Base-by-base conservation (phyloP, 2,797 vertebrate species). In the Pipistrellus pygmaeus region DNA sequence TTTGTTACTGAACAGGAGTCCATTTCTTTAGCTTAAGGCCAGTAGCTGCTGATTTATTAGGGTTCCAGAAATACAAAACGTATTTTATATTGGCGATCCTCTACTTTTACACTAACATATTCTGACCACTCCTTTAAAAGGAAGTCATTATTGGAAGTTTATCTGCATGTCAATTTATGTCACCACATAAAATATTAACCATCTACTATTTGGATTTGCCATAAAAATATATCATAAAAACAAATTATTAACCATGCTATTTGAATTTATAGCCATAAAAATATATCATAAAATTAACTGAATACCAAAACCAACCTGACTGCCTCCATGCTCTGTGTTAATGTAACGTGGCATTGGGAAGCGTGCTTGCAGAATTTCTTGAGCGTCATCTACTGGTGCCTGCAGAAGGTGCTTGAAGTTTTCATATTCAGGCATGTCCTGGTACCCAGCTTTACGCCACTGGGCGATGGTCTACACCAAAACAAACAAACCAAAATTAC, bases 341-440 rank as follows among this genome's bases (percentile, higher is more conserved):
- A 99, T 46, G 94, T 99, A 99, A 90, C 99, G 99, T 0, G 99
- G 99, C 99, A 99, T 99, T 11, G 99, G 99, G 97, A 99, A 99
- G 72, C 99, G 99, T 0, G 98, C 98, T 97, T 99, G 99, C 72
- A 99, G 96, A 98, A 99, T 99, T 98, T 99, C 99, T 97, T 99
- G 99, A 55, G 99, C 99, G 0, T 99, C 99, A 51, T 99, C 99
- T 95, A 99, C 97, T 0, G 99, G 99, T 66, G 99, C 99, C 96
- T 99, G 99, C 68, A 99, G 98, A 87, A 99, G 98, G 96, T 99
- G 99, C 97, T 99, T 99, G 97, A 99, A 99, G 98, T 99, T 99
- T 98, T 99, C 99, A 30, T 99, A 99, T 91, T 99, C 99, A 0
- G 99, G 98, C 99, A 99, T 99, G 78, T 99, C 99, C 97, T 99